Percentiles rank a stretch among this genome's conserved stretches.
phyloP scores from a whole-genome alignment of 2,113 vertebrate genomes.

The Daphoenositta chrysoptera region DNA sequence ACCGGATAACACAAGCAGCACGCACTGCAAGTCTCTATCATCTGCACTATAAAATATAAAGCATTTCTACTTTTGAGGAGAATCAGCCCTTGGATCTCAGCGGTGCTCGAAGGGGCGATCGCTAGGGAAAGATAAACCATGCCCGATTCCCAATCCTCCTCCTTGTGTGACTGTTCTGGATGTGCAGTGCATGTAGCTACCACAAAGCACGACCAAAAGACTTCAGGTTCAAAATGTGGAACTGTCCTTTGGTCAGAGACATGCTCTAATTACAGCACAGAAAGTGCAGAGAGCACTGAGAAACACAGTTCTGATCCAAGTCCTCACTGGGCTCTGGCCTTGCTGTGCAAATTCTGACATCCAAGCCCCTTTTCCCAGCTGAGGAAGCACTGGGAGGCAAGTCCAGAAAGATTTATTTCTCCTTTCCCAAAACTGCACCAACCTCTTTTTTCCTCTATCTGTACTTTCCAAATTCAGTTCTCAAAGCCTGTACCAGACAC shows the following conservation, averaged over 20 bases:
- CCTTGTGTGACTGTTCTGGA: not conserved
- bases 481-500: not conserved
- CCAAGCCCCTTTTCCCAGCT: not conserved
- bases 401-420: not conserved
- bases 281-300: not conserved
- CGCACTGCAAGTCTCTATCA: not conserved
- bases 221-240: not conserved
- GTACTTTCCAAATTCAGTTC: not conserved
- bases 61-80: not conserved
- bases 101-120: not conserved
- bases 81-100: not conserved
- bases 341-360: not conserved
- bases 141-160: not conserved
- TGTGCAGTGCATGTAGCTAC: rapidly evolving
- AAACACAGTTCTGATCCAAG: not conserved
- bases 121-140: not conserved
- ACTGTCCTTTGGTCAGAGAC: not conserved
- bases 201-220: not conserved
- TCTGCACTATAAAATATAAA: not conserved
- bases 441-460: not conserved
- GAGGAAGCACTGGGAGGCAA: not conserved
- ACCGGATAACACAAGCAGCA: not conserved
- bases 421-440: not conserved
- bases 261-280: not conserved
- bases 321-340: not conserved